Base-by-base conservation (phyloP, 2,888 invertebrate species). In the Spatulosminthurus flaviceps region DNA sequence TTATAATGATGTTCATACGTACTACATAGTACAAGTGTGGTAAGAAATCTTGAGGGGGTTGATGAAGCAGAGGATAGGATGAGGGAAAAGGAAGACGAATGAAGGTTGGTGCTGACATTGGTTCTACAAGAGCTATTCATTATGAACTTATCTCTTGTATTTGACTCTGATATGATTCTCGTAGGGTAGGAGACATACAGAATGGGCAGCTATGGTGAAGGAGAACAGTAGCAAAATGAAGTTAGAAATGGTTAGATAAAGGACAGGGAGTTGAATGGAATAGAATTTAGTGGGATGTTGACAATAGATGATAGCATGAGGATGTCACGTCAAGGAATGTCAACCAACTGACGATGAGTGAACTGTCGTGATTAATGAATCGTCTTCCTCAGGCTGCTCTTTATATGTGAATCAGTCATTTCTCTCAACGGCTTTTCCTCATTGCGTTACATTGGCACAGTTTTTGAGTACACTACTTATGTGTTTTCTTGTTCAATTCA, bases 301-400 rank as follows among this genome's bases (percentile, higher is more conserved):
- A 78, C 77, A 78, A 78, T 78, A 34, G 74, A 73, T 73, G 69
- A 69, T 78, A 43, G 77, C 24, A 67, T 70, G 24, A 67, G 66
- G 77, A 69, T 61, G 61, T 73, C 60, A 72, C 73, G 73, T 73
- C 73, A 73, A 73, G 60, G 26, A 64, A 74, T 74, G 74, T 74
- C 74, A 74, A 72, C 72, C 43, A 43, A 72, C 29, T 77, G 67
- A 64, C 41, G 64, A 66, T 67, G 77, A 82, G 80, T 81, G 80
- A 82, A 80, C 75, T 80, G 81, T 80, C 79, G 80, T 81, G 82
- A 82, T 82, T 82, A 82, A 82, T 82, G 82, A 82, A 81, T 81
- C n/a, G n/a, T n/a, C 77, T 77, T 43, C 43, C 69, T 19, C 69
- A n/a, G 11, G 26, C 28, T 51, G 24, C 42, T 1, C 60, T n/a